Percentiles rank a stretch among this genome's conserved stretches.
These are phyloP conservation scores for Diaphora mendica DNA, from an alignment of 2,888 invertebrate genomes.

Conservation along the genomic window DNA sequence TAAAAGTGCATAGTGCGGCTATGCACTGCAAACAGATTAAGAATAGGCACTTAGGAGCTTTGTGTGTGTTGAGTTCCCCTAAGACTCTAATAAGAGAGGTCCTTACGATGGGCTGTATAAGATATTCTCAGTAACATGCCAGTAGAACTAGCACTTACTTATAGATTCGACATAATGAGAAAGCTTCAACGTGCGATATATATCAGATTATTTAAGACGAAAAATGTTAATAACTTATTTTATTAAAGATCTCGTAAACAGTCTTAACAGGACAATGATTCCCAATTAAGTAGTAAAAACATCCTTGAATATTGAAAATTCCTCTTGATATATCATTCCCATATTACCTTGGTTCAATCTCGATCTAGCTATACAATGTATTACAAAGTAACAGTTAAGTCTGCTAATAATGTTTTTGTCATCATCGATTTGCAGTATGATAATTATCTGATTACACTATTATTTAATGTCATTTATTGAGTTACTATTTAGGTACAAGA, in stretches of 20 bases:
- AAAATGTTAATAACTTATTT: constrained; percentile 1
- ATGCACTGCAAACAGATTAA: too few relatives aligned
- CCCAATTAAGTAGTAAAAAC: constrained; percentile 13
- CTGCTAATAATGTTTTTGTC: constrained; percentile 5
- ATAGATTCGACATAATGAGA: neutral
- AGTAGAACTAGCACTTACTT: too few relatives aligned
- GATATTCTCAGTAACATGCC: too few relatives aligned
- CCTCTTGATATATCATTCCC: constrained; percentile 28
- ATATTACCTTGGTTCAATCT: constrained; percentile 17
- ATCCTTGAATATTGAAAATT: constrained; percentile 30
- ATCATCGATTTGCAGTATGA: neutral
- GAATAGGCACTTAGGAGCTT: too few relatives aligned
- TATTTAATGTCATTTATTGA: neutral
- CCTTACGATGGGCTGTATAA: too few relatives aligned
- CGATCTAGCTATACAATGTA: constrained; percentile 19
- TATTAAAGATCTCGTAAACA: constrained; percentile 15
- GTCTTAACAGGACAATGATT: constrained; percentile 14
- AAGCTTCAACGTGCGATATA: neutral
- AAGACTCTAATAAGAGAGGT: too few relatives aligned
- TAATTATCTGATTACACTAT: neutral
- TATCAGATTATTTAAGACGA: constrained; percentile 1
- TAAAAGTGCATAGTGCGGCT: too few relatives aligned
- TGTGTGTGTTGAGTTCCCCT: too few relatives aligned
- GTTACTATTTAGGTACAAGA: neutral
- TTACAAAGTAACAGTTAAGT: constrained; percentile 29